Percentiles rank a stretch among this genome's conserved stretches.
Evolutionary conservation across 2,888 invertebrate genomes (phyloP).

Genomic region (Xanthorhoe spadicearia): DNA sequence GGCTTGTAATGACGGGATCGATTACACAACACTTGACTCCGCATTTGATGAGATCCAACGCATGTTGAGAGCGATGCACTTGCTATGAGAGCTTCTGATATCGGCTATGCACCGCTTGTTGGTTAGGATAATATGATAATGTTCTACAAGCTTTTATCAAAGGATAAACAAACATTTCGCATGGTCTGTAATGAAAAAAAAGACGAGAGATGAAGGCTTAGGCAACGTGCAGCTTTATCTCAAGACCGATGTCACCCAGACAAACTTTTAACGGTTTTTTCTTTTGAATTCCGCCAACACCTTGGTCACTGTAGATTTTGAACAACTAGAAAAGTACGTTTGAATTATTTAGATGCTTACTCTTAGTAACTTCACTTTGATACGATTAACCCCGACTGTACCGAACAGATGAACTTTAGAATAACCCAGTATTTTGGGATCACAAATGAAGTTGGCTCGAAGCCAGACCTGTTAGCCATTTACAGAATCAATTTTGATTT

Average conservation of each 20-base stretch:
- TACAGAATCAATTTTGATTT: slow-evolving; percentile 22
- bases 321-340: background rate
- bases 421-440: slow-evolving; percentile 9
- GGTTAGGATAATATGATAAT: background rate
- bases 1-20: slow-evolving; percentile 27
- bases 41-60: slow-evolving; percentile 20
- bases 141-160: background rate
- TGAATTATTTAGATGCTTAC: background rate
- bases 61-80: slow-evolving; percentile 19
- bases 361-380: background rate
- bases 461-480: slow-evolving; percentile 17
- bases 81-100: slow-evolving; percentile 10
- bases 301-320: background rate
- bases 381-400: background rate
- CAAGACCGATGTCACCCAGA: too few relatives aligned
- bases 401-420: slow-evolving; percentile 1
- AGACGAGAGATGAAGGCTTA: too few relatives aligned
- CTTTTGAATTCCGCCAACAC: background rate
- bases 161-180: too few relatives aligned
- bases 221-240: too few relatives aligned
- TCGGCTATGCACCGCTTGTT: slow-evolving; percentile 9
- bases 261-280: background rate
- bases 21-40: slow-evolving; percentile 29
- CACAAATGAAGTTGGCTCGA: slow-evolving; percentile 19
- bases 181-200: too few relatives aligned